A percentile compares a stretch with the other conserved stretches of the same genome.
Evolutionary conservation across 2,888 invertebrate genomes (phyloP).

Genomic region (Andrena haemorrhoa): DNA sequence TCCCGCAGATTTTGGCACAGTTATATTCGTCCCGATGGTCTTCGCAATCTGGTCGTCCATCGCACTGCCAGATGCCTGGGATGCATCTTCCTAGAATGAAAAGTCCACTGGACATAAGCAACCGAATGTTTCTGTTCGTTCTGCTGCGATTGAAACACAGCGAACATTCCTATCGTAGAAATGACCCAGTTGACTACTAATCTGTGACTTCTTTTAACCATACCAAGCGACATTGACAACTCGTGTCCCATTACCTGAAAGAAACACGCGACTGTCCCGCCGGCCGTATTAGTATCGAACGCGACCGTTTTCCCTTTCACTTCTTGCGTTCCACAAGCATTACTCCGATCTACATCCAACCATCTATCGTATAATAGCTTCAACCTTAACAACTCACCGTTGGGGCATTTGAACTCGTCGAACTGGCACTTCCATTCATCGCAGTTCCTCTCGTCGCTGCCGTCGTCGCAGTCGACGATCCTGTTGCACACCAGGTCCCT

Average conservation of each 20-base stretch:
- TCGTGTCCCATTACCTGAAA: too few species aligned
- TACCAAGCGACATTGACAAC: conserved; percentile 18
- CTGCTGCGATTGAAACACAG: too few species aligned
- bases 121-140: too few species aligned
- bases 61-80: conserved; percentile 87
- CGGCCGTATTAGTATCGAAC: conserved; percentile 33
- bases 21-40: conserved; percentile 87
- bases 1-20: conserved; percentile 86
- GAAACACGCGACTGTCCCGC: too few species aligned
- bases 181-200: too few species aligned
- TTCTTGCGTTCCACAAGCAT: conserved; percentile 7
- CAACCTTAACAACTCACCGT: conserved; percentile 68
- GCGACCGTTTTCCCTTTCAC: conserved; percentile 40
- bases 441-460: conserved; percentile 87
- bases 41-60: conserved; percentile 87
- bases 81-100: conserved; percentile 86
- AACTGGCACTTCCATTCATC: conserved; percentile 86
- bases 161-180: too few species aligned
- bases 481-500: conserved; percentile 88
- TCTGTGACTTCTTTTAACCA: conserved; percentile 11
- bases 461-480: conserved; percentile 88
- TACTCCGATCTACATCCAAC: conserved; percentile 26
- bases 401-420: conserved; percentile 87
- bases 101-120: neutral
- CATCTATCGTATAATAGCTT: neutral